Percentiles rank a stretch among this genome's conserved stretches.
These are phyloP conservation scores for Corythaixoides concolor DNA, from an alignment of 2,113 vertebrate genomes.

Conservation along the genomic window DNA sequence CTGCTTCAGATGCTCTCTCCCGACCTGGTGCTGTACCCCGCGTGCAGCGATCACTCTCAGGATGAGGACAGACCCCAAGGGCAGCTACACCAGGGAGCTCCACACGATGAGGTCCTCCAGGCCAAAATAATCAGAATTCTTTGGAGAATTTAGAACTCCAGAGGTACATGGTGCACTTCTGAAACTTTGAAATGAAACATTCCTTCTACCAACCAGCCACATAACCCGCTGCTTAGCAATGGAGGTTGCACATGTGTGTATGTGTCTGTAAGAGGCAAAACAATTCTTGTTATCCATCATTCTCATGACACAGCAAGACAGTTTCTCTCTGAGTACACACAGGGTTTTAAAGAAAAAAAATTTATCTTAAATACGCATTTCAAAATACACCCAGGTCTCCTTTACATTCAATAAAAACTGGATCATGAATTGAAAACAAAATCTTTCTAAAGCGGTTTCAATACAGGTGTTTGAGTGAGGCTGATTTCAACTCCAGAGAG, in stretches of 20 bases:
- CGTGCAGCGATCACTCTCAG: fast-evolving
- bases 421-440: background rate
- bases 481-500: background rate
- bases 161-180: background rate
- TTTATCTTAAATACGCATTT: background rate
- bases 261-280: background rate
- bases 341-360: background rate
- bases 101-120: background rate
- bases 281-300: background rate
- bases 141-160: background rate
- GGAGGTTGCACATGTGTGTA: background rate
- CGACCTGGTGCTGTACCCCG: fast-evolving
- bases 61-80: background rate
- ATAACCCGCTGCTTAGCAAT: background rate
- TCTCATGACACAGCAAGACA: background rate
- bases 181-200: constrained; percentile 19
- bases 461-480: background rate
- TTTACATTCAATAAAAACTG: background rate
- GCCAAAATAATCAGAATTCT: constrained; percentile 4
- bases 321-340: background rate
- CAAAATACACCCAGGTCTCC: background rate
- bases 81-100: background rate
- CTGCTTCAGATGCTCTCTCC: background rate
- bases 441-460: background rate
- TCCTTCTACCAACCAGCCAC: background rate